Evolutionary conservation across 2,113 vertebrate genomes (phyloP).

Genomic region (Calonectris borealis): DNA sequence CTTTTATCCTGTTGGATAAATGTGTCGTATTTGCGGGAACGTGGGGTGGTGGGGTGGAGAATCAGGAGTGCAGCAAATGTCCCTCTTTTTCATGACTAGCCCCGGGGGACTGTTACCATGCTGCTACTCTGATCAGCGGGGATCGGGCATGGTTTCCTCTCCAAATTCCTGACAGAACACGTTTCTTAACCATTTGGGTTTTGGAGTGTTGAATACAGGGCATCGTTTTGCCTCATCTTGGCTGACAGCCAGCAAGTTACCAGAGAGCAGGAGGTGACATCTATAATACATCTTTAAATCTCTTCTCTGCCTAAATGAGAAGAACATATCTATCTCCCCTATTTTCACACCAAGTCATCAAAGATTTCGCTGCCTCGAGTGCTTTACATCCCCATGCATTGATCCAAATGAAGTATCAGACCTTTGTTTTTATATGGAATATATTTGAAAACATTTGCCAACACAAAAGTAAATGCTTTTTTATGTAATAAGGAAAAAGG

Average conservation of each 20-base stretch:
- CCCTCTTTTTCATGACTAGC: not conserved
- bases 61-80: not conserved
- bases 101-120: not conserved
- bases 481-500: not conserved
- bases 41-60: not conserved
- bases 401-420: not conserved
- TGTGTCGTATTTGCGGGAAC: not conserved
- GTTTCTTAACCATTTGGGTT: not conserved
- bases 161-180: not conserved
- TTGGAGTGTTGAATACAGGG: not conserved
- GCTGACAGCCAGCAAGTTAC: not conserved
- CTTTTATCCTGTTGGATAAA: not conserved
- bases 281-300: not conserved
- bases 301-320: not conserved
- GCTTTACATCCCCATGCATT: not conserved
- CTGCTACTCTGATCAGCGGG: not conserved
- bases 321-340: not conserved
- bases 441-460: not conserved
- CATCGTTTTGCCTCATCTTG: not conserved
- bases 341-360: not conserved
- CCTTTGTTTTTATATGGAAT: not conserved
- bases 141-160: not conserved
- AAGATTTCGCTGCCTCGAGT: not conserved
- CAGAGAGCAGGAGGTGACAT: not conserved
- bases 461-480: not conserved